These are phyloP conservation scores for Hormaphis cornu DNA, from an alignment of 1,140 invertebrate genomes.

Conservation along the genomic window DNA sequence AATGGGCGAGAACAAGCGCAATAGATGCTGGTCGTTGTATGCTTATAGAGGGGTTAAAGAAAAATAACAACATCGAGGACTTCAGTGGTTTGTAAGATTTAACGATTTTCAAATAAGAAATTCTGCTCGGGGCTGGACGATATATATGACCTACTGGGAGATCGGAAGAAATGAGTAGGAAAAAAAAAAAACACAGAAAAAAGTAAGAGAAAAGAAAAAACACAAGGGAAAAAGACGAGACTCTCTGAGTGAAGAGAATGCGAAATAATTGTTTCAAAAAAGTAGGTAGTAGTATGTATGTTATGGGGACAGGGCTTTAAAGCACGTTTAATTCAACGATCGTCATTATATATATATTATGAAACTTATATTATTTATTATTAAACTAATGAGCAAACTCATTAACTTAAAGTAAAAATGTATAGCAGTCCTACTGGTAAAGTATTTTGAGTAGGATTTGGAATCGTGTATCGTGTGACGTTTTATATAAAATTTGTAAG, in stretches of 20 bases:
- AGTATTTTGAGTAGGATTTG: no score
- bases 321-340: no score
- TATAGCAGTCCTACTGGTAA: no score
- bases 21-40: no score
- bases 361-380: background rate
- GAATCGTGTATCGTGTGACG: no score
- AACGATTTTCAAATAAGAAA: slow-evolving; percentile 24
- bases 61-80: background rate
- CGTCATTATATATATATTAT: no score
- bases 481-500: no score
- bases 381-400: no score
- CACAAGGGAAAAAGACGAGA: background rate
- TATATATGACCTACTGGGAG: background rate
- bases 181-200: background rate
- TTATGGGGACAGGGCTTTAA: background rate
- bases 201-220: background rate
- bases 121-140: background rate
- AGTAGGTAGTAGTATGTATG: background rate
- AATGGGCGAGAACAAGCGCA: no score
- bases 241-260: background rate
- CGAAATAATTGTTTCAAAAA: background rate
- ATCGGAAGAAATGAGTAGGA: background rate
- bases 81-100: slow-evolving; percentile 11
- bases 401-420: no score
- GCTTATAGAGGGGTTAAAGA: background rate